A percentile compares a stretch with the other conserved stretches of the same genome.
Conservation (phyloP, 2,888 invertebrate genomes). For the Colostygia pectinataria region DNA sequence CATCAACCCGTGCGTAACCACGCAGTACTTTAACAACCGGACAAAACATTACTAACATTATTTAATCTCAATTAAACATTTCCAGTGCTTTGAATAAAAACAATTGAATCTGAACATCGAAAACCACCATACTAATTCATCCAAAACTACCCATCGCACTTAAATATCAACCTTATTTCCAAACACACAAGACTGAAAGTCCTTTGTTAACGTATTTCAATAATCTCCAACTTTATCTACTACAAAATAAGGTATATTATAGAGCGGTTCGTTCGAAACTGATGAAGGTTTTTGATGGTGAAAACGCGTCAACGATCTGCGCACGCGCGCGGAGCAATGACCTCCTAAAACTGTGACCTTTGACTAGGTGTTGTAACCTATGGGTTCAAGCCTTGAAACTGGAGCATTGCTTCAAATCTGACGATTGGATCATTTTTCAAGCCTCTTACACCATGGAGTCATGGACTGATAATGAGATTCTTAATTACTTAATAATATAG, state of each 20-base stretch:
- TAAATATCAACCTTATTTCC: constrained; percentile 23
- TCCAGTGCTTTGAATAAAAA: constrained; percentile 72
- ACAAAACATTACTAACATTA: constrained; percentile 48
- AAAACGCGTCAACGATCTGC: constrained; percentile 38
- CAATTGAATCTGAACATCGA: constrained; percentile 69
- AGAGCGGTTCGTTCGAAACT: constrained; percentile 16
- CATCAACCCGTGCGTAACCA: constrained; percentile 20
- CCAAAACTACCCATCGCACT: not conserved
- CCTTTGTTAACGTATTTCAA: no score
- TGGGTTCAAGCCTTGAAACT: constrained; percentile 5
- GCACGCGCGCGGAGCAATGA: constrained; percentile 43
- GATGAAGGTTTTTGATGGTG: constrained; percentile 20
- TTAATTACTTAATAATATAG: no score
- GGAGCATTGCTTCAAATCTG: not conserved
- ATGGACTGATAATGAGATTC: no score
- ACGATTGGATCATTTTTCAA: no score
- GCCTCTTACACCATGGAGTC: no score
- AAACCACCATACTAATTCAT: constrained; percentile 21
- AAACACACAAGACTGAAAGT: no score
- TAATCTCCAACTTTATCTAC: not conserved
- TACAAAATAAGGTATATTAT: constrained; percentile 36
- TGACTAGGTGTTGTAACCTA: constrained; percentile 34
- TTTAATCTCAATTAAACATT: constrained; percentile 73
- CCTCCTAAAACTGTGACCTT: constrained; percentile 57
- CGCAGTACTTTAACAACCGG: constrained; percentile 21